phyloP scores from a whole-genome alignment of 2,113 vertebrate species.

The Erythrolamprus reginae region DNA sequence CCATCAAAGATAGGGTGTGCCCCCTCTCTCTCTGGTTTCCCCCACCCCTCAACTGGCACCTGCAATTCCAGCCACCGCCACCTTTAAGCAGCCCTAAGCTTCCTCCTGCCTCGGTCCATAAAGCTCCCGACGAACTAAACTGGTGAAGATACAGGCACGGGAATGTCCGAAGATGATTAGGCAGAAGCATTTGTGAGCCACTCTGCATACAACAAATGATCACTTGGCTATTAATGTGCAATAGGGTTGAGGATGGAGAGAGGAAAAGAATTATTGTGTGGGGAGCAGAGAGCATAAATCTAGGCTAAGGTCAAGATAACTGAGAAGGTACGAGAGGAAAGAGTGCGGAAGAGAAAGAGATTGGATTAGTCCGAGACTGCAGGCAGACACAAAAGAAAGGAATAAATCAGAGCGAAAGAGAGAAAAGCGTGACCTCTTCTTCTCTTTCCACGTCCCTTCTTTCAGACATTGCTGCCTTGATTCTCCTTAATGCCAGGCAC shows the following conservation, averaged over 20 bases:
- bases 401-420: background rate
- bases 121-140: background rate
- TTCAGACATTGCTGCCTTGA: background rate
- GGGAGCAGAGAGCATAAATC: background rate
- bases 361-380: background rate
- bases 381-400: background rate
- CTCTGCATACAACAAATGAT: background rate
- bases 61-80: background rate
- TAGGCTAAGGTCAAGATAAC: background rate
- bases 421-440: background rate
- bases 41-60: background rate
- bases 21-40: rapidly evolving
- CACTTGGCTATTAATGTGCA: background rate
- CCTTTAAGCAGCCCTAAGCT: background rate
- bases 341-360: background rate
- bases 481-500: rapidly evolving
- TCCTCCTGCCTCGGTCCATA: background rate
- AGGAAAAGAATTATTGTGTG: background rate
- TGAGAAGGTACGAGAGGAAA: background rate
- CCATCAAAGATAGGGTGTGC: background rate
- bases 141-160: background rate
- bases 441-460: background rate
- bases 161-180: background rate
- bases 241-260: background rate
- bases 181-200: background rate